Evolutionary conservation across 2,888 invertebrate species (phyloP).

Genomic region (Platycheirus albimanus): DNA sequence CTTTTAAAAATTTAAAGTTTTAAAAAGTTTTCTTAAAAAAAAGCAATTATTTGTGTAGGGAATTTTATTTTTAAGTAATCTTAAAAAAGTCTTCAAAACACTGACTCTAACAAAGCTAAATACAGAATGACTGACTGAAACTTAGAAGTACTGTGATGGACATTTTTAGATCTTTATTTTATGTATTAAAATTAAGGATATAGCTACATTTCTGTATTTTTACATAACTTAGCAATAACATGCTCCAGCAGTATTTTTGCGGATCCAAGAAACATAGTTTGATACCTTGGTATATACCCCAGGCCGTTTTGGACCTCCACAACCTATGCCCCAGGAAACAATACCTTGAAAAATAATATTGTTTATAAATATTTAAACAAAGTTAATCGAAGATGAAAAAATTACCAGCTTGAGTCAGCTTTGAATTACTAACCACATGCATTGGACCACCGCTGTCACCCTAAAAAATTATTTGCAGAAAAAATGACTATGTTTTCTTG

Average conservation of each 20-base stretch:
- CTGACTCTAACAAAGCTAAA: too few relatives aligned
- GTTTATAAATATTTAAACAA: not conserved
- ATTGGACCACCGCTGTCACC: constrained; percentile 69
- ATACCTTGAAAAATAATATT: constrained; percentile 63
- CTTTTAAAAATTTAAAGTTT: too few relatives aligned
- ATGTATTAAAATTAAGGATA: too few relatives aligned
- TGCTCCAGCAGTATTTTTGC: constrained; percentile 51
- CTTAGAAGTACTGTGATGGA: too few relatives aligned
- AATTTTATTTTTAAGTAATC: too few relatives aligned
- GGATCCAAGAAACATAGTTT: constrained; percentile 70
- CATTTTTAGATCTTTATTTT: too few relatives aligned
- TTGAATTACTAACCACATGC: constrained; percentile 52
- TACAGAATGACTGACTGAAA: too few relatives aligned
- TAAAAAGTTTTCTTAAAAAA: too few relatives aligned
- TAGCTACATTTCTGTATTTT: too few relatives aligned
- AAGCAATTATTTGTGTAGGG: too few relatives aligned
- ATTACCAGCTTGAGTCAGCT: constrained; percentile 54
- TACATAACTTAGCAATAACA: constrained; percentile 53
- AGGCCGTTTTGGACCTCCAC: constrained; percentile 61
- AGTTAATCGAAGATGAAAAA: not conserved
- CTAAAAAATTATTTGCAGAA: constrained; percentile 1
- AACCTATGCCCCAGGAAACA: constrained; percentile 75
- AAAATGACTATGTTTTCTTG: too few relatives aligned
- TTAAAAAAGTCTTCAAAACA: too few relatives aligned
- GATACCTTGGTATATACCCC: constrained; percentile 74